These are phyloP conservation scores for Willisornis vidua DNA, from an alignment of 2,113 vertebrate genomes.

Conservation along the genomic window DNA sequence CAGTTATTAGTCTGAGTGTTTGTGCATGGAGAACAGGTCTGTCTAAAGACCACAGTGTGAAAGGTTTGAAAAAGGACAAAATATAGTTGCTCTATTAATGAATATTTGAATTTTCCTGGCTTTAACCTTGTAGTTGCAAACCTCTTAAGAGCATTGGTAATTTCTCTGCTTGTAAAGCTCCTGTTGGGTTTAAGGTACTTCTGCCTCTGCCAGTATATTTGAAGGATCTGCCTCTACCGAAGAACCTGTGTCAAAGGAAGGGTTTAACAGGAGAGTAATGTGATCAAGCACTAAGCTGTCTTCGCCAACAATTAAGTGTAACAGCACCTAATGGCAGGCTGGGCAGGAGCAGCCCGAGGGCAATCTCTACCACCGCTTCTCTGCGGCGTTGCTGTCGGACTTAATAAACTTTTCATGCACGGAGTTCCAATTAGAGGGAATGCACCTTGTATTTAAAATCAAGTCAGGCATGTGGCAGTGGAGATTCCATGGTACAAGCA, in stretches of 20 bases:
- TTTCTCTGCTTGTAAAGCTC: not conserved
- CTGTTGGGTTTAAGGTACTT: not conserved
- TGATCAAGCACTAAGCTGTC: not conserved
- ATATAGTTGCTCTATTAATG: not conserved
- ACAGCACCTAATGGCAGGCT: constrained; percentile 6
- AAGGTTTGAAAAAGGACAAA: not conserved
- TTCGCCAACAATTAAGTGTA: constrained; percentile 30
- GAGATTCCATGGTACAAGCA: fast-evolving
- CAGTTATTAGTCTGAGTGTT: not conserved
- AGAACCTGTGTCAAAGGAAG: not conserved
- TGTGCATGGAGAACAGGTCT: not conserved
- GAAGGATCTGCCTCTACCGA: not conserved
- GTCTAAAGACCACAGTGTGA: not conserved
- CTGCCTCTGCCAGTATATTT: not conserved
- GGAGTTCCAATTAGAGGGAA: constrained; percentile 18
- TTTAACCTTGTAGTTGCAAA: not conserved
- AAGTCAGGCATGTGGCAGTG: not conserved
- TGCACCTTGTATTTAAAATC: not conserved
- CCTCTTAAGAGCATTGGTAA: not conserved
- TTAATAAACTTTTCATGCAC: constrained; percentile 8
- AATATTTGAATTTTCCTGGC: not conserved
- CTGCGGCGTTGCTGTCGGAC: not conserved
- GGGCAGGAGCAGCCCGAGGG: constrained; percentile 32
- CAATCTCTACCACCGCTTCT: not conserved
- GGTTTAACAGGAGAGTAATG: not conserved